Evolutionary conservation across 2,797 vertebrate species (phyloP).

Genomic region (Coracias cyanogaster): DNA sequence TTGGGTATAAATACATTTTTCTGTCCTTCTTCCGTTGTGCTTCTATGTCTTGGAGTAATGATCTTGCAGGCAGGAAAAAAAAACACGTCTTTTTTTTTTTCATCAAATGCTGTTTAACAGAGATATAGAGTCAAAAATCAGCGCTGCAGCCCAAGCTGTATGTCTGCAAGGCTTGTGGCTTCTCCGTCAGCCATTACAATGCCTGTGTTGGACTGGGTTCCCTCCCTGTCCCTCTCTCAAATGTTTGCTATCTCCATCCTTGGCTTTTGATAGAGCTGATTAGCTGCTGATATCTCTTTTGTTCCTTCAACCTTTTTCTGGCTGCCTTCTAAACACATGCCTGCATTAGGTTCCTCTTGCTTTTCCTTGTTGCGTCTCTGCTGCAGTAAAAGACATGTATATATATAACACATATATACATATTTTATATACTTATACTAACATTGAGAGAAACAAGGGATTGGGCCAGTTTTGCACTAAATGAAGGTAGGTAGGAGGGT

Average conservation of each 20-base stretch:
- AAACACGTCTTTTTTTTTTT: not conserved
- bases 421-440: not conserved
- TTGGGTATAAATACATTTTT: not conserved
- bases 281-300: not conserved
- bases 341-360: not conserved
- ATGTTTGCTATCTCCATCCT: not conserved
- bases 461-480: not conserved
- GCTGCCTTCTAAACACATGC: not conserved
- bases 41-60: not conserved
- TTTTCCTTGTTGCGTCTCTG: not conserved
- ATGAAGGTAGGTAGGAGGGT: not conserved
- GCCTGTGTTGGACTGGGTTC: not conserved
- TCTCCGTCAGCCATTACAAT: accelerated
- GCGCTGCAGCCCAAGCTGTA: not conserved
- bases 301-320: not conserved
- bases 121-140: not conserved
- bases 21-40: not conserved
- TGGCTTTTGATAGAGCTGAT: not conserved
- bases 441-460: not conserved
- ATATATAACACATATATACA: accelerated
- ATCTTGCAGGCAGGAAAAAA: not conserved
- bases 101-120: not conserved
- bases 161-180: not conserved
- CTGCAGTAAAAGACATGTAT: not conserved
- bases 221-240: not conserved